Conservation (phyloP, 2,797 vertebrate genomes). For the Acanthornis magna region DNA sequence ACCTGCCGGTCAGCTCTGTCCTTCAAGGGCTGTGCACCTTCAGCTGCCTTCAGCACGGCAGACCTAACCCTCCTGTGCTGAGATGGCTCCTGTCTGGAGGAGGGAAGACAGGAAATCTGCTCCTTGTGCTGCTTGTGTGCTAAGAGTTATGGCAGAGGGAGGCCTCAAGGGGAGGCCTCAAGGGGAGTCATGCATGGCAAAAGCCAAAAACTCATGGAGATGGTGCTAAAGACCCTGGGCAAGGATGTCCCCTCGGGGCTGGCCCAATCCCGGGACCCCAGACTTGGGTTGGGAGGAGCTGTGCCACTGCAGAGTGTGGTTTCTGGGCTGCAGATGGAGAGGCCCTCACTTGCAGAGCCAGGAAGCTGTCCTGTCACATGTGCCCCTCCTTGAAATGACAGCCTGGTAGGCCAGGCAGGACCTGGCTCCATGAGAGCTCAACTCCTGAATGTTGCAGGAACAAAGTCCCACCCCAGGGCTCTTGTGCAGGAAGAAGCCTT, state of each 20-base stretch:
- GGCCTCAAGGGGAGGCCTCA: neutral
- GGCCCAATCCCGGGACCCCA: accelerated
- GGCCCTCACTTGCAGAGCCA: neutral
- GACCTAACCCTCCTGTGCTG: neutral
- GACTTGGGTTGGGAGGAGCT: neutral
- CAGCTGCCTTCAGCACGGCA: neutral
- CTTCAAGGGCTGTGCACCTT: neutral
- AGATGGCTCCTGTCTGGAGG: neutral
- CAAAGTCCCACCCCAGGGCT: neutral
- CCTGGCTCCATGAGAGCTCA: neutral
- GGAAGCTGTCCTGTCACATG: neutral
- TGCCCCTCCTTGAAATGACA: neutral
- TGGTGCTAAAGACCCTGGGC: accelerated
- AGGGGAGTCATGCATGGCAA: neutral
- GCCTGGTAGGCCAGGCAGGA: neutral
- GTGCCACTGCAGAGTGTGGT: neutral
- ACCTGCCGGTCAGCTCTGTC: neutral
- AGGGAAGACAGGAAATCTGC: neutral
- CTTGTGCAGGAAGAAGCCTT: neutral
- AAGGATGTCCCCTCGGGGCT: accelerated
- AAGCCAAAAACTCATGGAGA: neutral
- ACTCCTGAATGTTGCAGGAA: neutral
- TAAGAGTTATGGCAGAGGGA: neutral
- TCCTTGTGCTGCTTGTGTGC: neutral
- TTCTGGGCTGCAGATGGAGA: neutral